Percentiles rank a stretch among this genome's conserved stretches.
Evolutionary conservation across 2,888 invertebrate species (phyloP).

Genomic region (Nasonia oneida): DNA sequence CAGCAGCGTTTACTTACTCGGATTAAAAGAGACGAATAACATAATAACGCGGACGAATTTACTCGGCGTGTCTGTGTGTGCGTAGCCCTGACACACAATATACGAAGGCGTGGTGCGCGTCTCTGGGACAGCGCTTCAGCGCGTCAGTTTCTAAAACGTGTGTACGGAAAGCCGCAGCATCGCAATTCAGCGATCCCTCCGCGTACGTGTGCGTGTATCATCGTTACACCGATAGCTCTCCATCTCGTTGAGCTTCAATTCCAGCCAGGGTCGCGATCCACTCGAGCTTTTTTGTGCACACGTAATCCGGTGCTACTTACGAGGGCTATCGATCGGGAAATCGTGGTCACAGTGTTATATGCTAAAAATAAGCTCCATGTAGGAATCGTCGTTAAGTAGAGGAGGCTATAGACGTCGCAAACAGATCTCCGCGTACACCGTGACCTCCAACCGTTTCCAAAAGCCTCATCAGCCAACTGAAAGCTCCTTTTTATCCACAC

Average conservation of each 20-base stretch:
- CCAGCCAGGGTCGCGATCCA: conserved; percentile 37
- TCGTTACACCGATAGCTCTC: conserved; percentile 6
- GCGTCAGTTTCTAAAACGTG: neutral
- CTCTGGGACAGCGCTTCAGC: too few relatives aligned
- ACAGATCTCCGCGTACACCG: neutral
- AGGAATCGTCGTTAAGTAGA: neutral
- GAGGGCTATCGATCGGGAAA: too few relatives aligned
- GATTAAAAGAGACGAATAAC: neutral
- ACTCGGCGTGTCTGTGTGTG: neutral
- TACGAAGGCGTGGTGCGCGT: too few relatives aligned
- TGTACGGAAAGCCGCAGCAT: too few relatives aligned
- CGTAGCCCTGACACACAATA: neutral
- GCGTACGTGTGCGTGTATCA: neutral
- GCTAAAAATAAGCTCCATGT: too few relatives aligned
- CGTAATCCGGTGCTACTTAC: too few relatives aligned
- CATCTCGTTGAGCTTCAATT: conserved; percentile 39
- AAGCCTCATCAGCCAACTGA: too few relatives aligned
- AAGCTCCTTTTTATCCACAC: too few relatives aligned
- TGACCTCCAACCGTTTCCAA: neutral
- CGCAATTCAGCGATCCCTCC: too few relatives aligned
- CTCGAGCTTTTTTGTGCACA: neutral
- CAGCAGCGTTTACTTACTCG: neutral
- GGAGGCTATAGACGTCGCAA: neutral
- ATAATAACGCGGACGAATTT: neutral
- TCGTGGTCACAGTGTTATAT: too few relatives aligned